Base-by-base conservation (phyloP, 2,113 vertebrate species). In the Ivindomyrus marchei region DNA sequence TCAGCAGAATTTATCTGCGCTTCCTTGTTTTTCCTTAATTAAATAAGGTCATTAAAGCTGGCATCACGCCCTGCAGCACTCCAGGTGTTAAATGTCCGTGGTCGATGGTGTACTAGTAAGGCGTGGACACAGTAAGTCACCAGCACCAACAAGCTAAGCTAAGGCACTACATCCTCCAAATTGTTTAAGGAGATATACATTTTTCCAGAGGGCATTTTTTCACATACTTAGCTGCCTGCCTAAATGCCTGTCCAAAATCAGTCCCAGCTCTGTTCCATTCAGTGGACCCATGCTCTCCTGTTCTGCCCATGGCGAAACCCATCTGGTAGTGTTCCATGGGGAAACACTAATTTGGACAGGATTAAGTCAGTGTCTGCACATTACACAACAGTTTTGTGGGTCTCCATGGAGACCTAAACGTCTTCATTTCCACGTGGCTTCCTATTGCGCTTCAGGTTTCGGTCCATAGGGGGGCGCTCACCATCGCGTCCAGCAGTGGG, bases 401-500 rank as follows among this genome's bases (percentile, higher is more conserved):
- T 80, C 36, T 70, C 62, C 0, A 13, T 31, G n/a, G 62, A 4
- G 62, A 70, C 74, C 31, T 6, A 5, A 80, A 42, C 0, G 17
- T 42, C 70, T 2, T 39, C 15, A 19, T 39, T 80, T 39, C 36
- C 74, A 42, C 13, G 17, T 8, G 36, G 74, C 36, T 11, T 36
- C 27, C 10, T 27, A 1, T 27, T 70, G 62, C 10, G 0, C 24
- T 74, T 39, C 5, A 17, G 31, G 15, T 42, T 31, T 85, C 46
- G 2, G 39, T 0, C 45, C 39, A 9, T 27, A 0, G 15, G 39
- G 17, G 19, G 11, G 47, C 45, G 4, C 97, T 98, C 94, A 99
- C 98, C 98, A 99, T 98, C 0, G 98, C 98, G 92, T 99, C 98
- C 96, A 99, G 96, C 88, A 99, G 95, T 56, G 98, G 98, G 93